Evolutionary conservation across 2,113 vertebrate species (phyloP).

Genomic region (Acrocephalus arundinaceus): DNA sequence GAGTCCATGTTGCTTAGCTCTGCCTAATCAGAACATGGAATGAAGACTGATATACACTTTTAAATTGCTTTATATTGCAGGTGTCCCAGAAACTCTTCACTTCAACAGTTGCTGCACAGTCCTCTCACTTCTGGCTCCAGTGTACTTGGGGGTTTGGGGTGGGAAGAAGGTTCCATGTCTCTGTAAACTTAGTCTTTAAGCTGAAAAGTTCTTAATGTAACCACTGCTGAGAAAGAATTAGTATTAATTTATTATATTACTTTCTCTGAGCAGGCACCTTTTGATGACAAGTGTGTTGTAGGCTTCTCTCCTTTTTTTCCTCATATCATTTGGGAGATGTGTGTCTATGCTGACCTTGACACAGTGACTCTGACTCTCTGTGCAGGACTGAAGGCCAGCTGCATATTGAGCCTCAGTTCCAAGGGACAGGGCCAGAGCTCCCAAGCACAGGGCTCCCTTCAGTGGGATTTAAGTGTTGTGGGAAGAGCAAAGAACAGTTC

Average conservation of each 20-base stretch:
- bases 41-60: neutral
- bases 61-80: neutral
- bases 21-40: neutral
- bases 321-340: accelerated
- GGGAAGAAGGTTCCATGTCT: neutral
- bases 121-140: neutral
- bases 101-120: neutral
- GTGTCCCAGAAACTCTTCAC: neutral
- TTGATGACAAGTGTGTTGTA: neutral
- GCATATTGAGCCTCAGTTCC: neutral
- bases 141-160: neutral
- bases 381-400: neutral
- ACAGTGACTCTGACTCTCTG: neutral
- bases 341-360: accelerated
- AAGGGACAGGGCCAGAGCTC: neutral
- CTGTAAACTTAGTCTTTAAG: neutral
- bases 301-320: neutral
- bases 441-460: neutral
- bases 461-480: neutral
- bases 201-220: neutral
- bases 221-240: neutral
- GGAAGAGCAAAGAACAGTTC: neutral
- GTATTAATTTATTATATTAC: neutral
- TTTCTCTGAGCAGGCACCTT: neutral
- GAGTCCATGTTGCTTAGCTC: neutral